Percentiles rank a stretch among this genome's conserved stretches.
phyloP scores from a whole-genome alignment of 35 echinoderm and acorn worm species.

The Lytechinus variegatus region DNA sequence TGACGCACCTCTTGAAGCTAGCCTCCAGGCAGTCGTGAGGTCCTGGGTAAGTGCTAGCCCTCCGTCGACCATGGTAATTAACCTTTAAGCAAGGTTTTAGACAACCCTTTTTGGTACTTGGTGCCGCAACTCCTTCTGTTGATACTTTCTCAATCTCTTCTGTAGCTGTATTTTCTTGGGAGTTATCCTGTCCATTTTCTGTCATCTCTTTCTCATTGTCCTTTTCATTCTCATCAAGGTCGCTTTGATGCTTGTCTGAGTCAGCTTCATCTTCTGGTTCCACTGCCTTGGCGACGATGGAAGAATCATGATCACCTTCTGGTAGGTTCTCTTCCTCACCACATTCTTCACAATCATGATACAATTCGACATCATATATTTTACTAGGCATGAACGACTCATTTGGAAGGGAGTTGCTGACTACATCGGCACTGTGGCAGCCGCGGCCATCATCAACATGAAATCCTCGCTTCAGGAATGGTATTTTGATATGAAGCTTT shows the following conservation, averaged over 20 bases:
- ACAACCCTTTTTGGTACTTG: background rate
- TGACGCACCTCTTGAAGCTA: slow-evolving; percentile 59
- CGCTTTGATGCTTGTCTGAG: slow-evolving; percentile 42
- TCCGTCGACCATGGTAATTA: background rate
- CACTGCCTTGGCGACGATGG: background rate
- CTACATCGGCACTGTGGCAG: background rate
- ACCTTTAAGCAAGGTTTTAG: slow-evolving; percentile 35
- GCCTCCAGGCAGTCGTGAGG: background rate
- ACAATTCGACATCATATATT: background rate
- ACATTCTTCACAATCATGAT: background rate
- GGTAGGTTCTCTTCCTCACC: background rate
- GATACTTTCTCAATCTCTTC: background rate
- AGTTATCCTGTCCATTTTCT: background rate
- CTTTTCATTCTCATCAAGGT: slow-evolving; percentile 42
- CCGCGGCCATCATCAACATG: background rate
- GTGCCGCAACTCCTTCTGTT: background rate
- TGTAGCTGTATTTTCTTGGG: background rate
- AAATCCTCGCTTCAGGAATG: background rate
- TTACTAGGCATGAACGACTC: slow-evolving; percentile 38
- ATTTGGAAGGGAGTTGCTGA: background rate
- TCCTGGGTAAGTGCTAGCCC: slow-evolving; percentile 41
- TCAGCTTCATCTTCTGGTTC: slow-evolving; percentile 18
- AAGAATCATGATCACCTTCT: background rate
- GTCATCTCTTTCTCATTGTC: background rate
- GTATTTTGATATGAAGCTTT: slow-evolving; percentile 33